Evolutionary conservation across 2,797 vertebrate genomes (phyloP), one percentile per base, ranked within the genome.

Genomic region (Platalea minor): DNA sequence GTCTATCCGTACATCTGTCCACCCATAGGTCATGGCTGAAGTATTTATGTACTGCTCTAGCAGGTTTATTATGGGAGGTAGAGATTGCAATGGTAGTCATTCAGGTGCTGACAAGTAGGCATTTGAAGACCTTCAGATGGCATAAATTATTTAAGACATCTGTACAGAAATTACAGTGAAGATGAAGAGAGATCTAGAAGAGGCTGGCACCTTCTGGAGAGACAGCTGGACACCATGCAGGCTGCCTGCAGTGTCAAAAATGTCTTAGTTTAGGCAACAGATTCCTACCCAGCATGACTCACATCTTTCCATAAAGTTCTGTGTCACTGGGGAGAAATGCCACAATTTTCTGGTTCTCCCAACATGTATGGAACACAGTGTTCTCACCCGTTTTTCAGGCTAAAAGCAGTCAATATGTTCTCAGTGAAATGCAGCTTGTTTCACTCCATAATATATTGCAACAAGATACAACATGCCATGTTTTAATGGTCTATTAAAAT

Each of bases 221-320:
- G 96, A 77, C 88, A 94, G 94, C 79, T 89, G 94, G 92, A 93
- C 85, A 81, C 61, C 73, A 73, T 21, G 50, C 69, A 88, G 79
- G 35, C 89, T 92, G 85, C 68, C 87, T 92, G 84, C 61, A 88
- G 53, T 57, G 86, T 89, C 85, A 94, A 88, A 97, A 94, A 91
- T 75, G 85, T 80, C 75, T 89, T 50, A 7, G 41, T 89, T 93
- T 72, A 89, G 76, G 92, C 85, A 94, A 79, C 82, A 89, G 85
- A 93, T 96, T 94, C 76, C 57, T 88, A 65, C 53, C 72, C 65
- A 51, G 3, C 76, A 51, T 96, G 95, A 97, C 45, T 95, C 92
- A 95, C 35, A n/a, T 70, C 64, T 94, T 92, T 59, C 83, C 73
- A 76, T 57, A 80, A 87, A 92, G 80, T 78, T 96, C 91, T 95